Evolutionary conservation across 2,797 vertebrate species (phyloP).

Genomic region (Halcyon badia): DNA sequence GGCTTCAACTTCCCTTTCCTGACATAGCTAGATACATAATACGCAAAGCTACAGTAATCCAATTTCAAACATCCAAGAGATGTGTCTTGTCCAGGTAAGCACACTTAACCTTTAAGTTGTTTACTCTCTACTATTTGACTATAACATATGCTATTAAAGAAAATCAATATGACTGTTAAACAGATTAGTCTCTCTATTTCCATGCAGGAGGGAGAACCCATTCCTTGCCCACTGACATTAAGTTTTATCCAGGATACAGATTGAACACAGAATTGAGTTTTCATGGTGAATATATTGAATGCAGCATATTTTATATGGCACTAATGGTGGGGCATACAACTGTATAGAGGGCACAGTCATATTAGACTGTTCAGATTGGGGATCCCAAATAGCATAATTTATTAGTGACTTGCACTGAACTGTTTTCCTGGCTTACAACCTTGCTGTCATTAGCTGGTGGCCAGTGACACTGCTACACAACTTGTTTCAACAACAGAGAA

Average conservation of each 20-base stretch:
- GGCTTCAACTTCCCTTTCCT: not conserved
- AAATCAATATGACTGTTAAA: not conserved
- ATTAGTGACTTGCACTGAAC: not conserved
- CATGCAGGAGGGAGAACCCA: not conserved
- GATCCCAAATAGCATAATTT: not conserved
- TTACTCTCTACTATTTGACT: constrained; percentile 6
- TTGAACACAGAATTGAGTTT: not conserved
- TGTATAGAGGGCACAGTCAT: not conserved
- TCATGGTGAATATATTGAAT: not conserved
- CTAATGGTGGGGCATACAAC: not conserved
- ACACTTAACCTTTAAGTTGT: constrained; percentile 27
- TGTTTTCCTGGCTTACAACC: not conserved
- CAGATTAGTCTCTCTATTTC: not conserved
- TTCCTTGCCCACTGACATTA: not conserved
- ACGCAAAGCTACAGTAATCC: not conserved
- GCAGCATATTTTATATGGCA: not conserved
- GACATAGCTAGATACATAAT: not conserved
- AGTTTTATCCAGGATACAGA: not conserved
- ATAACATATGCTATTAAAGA: not conserved
- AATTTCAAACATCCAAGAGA: not conserved
- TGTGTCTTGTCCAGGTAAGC: not conserved
- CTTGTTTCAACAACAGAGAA: not conserved
- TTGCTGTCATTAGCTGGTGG: not conserved
- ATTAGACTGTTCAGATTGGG: not conserved
- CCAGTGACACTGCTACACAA: accelerated